phyloP scores from a whole-genome alignment of 1,140 invertebrate genomes.

The Cyrtorhinus lividipennis region DNA sequence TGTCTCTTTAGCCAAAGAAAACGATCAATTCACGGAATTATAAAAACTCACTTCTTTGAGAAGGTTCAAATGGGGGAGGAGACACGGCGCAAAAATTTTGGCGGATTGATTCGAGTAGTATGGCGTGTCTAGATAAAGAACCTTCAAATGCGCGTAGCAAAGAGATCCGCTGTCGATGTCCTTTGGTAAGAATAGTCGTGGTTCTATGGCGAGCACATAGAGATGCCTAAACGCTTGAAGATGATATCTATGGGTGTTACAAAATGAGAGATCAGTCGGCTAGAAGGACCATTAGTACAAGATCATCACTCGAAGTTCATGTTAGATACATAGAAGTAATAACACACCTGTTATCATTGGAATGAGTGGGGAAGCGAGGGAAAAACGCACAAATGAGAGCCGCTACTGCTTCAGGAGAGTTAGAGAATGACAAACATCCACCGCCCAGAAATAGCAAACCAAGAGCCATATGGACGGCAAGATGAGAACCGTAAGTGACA shows the following conservation, averaged over 20 bases:
- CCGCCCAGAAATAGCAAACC: conserved; percentile 90
- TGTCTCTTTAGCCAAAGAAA: too few species aligned
- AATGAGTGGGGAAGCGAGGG: conserved; percentile 92
- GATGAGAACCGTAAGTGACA: conserved; percentile 80
- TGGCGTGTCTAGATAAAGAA: conserved; percentile 38
- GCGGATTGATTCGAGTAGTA: conserved; percentile 38
- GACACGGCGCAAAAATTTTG: conserved; percentile 61
- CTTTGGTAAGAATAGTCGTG: conserved; percentile 67
- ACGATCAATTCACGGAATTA: neutral
- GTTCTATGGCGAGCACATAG: conserved; percentile 85
- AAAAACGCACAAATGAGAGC: conserved; percentile 84
- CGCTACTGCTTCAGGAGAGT: conserved; percentile 67
- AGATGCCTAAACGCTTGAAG: conserved; percentile 89
- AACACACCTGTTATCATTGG: conserved; percentile 76
- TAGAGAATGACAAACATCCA: conserved; percentile 72
- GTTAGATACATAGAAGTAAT: neutral
- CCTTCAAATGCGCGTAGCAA: conserved; percentile 65
- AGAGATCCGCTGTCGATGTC: conserved; percentile 64
- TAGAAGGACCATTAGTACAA: neutral
- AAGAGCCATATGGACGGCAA: conserved; percentile 86
- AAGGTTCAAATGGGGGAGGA: conserved; percentile 66
- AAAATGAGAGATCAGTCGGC: neutral
- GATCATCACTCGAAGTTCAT: too few species aligned
- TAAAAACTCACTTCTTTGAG: conserved; percentile 43
- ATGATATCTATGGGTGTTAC: conserved; percentile 69